Base-by-base conservation (phyloP, 2,113 vertebrate species). In the Callorhinus ursinus region DNA sequence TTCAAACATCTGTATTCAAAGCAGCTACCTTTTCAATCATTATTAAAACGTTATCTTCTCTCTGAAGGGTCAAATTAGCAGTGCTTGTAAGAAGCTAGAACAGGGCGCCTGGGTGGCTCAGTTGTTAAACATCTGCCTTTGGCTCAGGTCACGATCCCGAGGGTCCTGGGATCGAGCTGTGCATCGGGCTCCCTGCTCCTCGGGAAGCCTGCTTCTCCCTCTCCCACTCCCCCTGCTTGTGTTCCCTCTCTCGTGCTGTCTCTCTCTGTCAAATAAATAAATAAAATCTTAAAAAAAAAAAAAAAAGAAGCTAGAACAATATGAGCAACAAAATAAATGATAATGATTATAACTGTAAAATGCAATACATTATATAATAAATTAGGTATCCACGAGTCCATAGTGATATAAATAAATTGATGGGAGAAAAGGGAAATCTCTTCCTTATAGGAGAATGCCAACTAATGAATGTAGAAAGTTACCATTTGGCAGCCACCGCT, bases 21-120 rank as follows among this genome's bases (percentile, higher is more conserved):
- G 57, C 28, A 72, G 24, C 26, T 33, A 94, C 24, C 36, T 91
- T 96, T 94, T 69, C 87, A 88, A 42, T 96, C 67, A 84, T 79
- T 95, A 94, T 39, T 57, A 85, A 97, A 88, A 59, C 39, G 88
- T 28, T 77, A 88, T 80, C 53, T 94, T 92, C 61, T 85, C 90
- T 21, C 49, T 69, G 4, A 69, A 86, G 39, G 81, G 22, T 85
- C 69, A 95, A 74, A 95, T 59, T 76, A 92, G 85, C n/a, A 85
- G n/a, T 82, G n/a, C 39, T 90, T 80, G 1, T 53, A 86, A 61
- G 67, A 95, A 63, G 67, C 49, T 49, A 90, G 55, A 77, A 90
- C 22, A 93, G 46, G 46, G 46, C 46, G 8, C 46, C 46, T 46
- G 46, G 46, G 46, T 46, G 46, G 46, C 46, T 46, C 46, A 46